Base-by-base conservation (phyloP, 2,797 vertebrate genomes). In the Falco novaeseelandiae region DNA sequence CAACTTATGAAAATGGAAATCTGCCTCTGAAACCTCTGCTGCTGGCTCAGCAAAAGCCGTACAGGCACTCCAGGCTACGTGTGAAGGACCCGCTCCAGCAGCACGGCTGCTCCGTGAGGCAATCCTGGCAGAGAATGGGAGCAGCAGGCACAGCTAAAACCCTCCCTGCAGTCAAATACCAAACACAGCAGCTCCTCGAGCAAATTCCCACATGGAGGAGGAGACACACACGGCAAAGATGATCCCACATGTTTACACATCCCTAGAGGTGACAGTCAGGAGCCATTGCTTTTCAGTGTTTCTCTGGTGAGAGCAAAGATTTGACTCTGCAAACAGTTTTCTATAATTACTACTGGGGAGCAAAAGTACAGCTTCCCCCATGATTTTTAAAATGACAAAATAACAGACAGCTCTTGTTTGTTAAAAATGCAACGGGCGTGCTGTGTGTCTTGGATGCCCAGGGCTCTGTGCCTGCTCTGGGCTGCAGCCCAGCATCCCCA, bases 21-120 rank as follows among this genome's bases (percentile, higher is more conserved):
- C 8, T 5, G 3, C 12, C 62, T 52, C 4, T 44, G 57, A 74
- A 84, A 12, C 19, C 27, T 23, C 51, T 6, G 34, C 73, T 74
- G 55, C 59, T 30, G 32, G 15, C 59, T 44, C 27, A 29, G 78
- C 22, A n/a, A 29, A 61, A 67, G 58, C 84, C 23, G 25, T 3
- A 10, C 0, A 16, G 34, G 27, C 17, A 4, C 42, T 44, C 0
- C 1, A 2, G 11, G 22, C 22, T 55, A 1, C 14, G 1, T 3
- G 5, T 4, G 5, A 40, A 17, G 34, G 52, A 36, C 22, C 65
- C 4, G 13, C 70, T 70, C 49, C 42, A 30, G 73, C 46, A 54
- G 52, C 54, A 12, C 5, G 2, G 57, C 61, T 21, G 48, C 87
- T 55, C 48, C 2, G 0, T 0, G 16, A 3, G 44, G 54, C 11